Conservation (phyloP, 2,888 invertebrate genomes). For the Agrotis clavis region DNA sequence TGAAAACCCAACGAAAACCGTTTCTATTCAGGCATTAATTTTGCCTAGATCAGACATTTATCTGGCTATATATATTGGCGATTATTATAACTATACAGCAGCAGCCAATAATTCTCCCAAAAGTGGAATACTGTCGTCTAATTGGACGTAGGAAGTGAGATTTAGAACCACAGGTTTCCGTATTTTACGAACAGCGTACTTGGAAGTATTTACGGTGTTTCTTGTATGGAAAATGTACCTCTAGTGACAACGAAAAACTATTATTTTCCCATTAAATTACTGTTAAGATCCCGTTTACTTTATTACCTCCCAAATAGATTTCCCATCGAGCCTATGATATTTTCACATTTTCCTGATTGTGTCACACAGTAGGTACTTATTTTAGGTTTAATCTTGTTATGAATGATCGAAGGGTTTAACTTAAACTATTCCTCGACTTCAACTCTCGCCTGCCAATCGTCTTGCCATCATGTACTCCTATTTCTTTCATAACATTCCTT, state of each 20-base stretch:
- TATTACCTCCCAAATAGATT: no score
- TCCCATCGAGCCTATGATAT: not conserved
- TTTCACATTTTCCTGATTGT: not conserved
- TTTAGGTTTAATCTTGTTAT: no score
- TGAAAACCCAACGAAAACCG: not conserved
- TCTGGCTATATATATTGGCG: not conserved
- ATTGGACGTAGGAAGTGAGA: slow-evolving; percentile 37
- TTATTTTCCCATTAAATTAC: no score
- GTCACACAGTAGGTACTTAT: no score
- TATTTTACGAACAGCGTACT: no score
- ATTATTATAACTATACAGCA: not conserved
- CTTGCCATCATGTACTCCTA: not conserved
- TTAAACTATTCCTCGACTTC: not conserved
- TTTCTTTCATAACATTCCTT: not conserved
- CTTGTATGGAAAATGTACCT: no score
- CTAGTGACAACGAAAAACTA: no score
- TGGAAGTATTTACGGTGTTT: no score
- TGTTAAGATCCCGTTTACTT: no score
- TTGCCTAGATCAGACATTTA: not conserved
- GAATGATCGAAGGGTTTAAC: no score
- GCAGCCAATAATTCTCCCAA: slow-evolving; percentile 13
- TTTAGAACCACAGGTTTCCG: slow-evolving; percentile 15
- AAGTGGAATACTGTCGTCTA: slow-evolving; percentile 24
- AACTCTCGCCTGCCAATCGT: not conserved
- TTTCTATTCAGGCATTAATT: not conserved